Conservation (phyloP, 2,888 invertebrate species). For the Penaeus monodon region DNA sequence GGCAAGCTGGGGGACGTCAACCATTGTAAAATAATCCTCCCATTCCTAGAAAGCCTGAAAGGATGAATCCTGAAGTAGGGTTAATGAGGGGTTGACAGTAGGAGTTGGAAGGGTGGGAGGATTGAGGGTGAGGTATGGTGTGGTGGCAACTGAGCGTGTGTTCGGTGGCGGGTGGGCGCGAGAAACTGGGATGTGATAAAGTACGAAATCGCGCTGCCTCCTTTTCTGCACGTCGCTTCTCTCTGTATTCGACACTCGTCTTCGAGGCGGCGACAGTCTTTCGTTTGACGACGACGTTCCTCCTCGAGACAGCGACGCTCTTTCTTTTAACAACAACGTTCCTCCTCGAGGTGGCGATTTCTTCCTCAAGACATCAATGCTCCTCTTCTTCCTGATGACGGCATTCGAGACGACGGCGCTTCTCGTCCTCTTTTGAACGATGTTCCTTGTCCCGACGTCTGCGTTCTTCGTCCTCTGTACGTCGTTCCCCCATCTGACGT, state of each 20-base stretch:
- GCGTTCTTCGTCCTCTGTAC: no score
- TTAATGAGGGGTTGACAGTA: neutral
- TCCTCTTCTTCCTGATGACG: no score
- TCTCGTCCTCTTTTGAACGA: no score
- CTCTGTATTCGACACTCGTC: neutral
- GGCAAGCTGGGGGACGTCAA: conserved; percentile 14
- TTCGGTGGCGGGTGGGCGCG: neutral
- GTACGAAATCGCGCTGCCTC: neutral
- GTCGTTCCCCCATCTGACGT: conserved; percentile 9
- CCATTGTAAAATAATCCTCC: conserved; percentile 18
- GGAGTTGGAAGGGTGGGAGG: neutral
- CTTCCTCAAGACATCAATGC: no score
- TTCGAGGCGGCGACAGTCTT: neutral
- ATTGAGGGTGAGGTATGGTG: no score
- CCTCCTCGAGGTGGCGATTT: no score
- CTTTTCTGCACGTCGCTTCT: neutral
- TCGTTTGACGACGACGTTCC: neutral
- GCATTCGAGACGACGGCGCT: no score
- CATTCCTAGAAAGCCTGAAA: conserved; percentile 19
- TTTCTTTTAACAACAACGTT: no score
- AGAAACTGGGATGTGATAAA: neutral
- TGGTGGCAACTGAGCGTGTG: neutral
- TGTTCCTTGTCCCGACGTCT: no score
- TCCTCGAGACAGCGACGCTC: neutral
- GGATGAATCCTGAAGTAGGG: neutral